A percentile compares a stretch with the other conserved stretches of the same genome.
Evolutionary conservation across 2,888 invertebrate genomes (phyloP).

Genomic region (Nudaria mundana): DNA sequence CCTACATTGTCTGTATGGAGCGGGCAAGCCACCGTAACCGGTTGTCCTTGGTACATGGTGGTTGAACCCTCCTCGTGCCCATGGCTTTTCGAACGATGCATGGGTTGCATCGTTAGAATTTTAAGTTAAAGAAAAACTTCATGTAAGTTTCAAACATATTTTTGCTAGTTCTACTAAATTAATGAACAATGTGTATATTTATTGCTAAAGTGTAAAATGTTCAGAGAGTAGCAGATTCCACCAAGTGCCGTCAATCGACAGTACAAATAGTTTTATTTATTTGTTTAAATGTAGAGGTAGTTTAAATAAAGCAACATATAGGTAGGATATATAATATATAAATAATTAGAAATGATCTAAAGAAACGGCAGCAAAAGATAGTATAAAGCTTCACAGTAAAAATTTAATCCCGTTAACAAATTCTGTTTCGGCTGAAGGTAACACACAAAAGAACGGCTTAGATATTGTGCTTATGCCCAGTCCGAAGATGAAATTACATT

Average conservation of each 20-base stretch:
- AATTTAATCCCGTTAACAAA: slow-evolving; percentile 62
- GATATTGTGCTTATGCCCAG: slow-evolving; percentile 56
- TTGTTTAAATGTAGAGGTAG: slow-evolving; percentile 8
- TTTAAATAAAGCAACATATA: slow-evolving; percentile 7
- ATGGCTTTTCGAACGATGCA: slow-evolving; percentile 36
- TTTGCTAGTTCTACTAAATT: no score
- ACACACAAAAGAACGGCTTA: slow-evolving; percentile 55
- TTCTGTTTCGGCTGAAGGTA: slow-evolving; percentile 57
- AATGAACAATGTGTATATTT: neutral
- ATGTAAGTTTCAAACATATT: no score
- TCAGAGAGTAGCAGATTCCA: no score
- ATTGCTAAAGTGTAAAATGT: neutral
- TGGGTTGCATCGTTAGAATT: slow-evolving; percentile 24
- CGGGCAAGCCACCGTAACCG: slow-evolving; percentile 21
- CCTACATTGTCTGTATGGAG: slow-evolving; percentile 17
- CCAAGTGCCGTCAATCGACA: no score
- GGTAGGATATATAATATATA: slow-evolving; percentile 11
- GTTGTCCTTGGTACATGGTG: slow-evolving; percentile 49
- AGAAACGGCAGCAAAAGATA: slow-evolving; percentile 29
- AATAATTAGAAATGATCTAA: slow-evolving; percentile 19
- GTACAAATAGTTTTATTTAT: no score
- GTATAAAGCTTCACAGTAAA: slow-evolving; percentile 17
- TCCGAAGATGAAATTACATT: slow-evolving; percentile 74
- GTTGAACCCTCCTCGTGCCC: slow-evolving; percentile 43
- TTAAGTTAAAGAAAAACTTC: no score